Base-by-base conservation (phyloP, 2,888 invertebrate genomes). In the Harpalus rubripes region DNA sequence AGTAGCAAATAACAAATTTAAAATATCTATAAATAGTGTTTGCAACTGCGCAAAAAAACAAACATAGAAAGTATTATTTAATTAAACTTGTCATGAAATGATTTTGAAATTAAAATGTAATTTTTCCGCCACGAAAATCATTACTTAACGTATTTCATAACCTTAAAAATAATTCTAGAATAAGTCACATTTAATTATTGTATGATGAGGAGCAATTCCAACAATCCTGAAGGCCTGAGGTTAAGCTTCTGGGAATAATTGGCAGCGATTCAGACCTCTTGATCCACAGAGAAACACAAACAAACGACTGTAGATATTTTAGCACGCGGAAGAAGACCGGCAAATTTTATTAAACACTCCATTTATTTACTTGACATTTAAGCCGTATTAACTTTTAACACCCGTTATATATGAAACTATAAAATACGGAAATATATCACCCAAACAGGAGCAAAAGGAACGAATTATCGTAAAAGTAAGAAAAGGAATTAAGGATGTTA, bases 101-200 rank as follows among this genome's bases (percentile, higher is more conserved):
- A 32, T 68, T 68, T 68, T 68, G 68, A 68, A 68, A 68, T 68
- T 68, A 68, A 68, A 65, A 65, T 39, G 32, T 65, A 65, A 68
- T 68, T 68, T 68, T 68, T 68, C 39, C 22, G 39, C 39, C 68
- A 68, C 68, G 68, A 68, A 68, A 68, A 32, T 32, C n/a, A 68
- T 68, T 68, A 39, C 68, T 68, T 68, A 68, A 68, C 39, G 2
- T 68, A 68, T 68, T 68, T 68, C 68, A 68, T 68, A 68, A 68
- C 32, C 26, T 63, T 8, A 63, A 63, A 18, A 22, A 22, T 63
- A 12, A 3, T 52, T 8, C 10, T 12, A 12, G 12, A 0, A 12
- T 12, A 52, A 12, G 44, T 52, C 44, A 12, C 44, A 12, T 52
- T 52, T 52, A 52, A 52, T 52, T 52, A 8, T 8, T n/a, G 0